Percentiles rank a stretch among this genome's conserved stretches.
Evolutionary conservation across 2,888 invertebrate genomes (phyloP).

Genomic region (Germaria angustata): DNA sequence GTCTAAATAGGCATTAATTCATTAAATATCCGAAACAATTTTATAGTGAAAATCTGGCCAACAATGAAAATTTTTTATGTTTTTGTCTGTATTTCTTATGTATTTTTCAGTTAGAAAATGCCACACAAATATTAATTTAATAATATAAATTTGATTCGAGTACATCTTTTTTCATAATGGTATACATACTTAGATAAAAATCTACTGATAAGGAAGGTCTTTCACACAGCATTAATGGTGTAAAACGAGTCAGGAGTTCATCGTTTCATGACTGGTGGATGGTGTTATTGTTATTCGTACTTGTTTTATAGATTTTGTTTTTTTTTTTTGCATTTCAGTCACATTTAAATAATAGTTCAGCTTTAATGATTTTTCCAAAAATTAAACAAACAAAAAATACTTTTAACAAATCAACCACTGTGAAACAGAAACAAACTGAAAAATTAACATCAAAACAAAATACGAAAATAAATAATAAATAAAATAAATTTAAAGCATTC

Average conservation of each 20-base stretch:
- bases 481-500: conserved; percentile 43
- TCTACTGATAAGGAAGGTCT: conserved; percentile 1
- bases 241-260: background rate
- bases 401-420: conserved; percentile 47
- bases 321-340: conserved; percentile 1
- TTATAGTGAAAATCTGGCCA: too few relatives aligned
- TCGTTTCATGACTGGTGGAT: background rate
- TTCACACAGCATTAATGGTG: conserved; percentile 2
- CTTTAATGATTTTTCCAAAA: conserved; percentile 56
- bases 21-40: too few relatives aligned
- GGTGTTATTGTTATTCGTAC: background rate
- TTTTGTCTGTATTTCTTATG: too few relatives aligned
- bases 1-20: too few relatives aligned
- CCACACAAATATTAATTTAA: too few relatives aligned
- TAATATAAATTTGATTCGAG: too few relatives aligned
- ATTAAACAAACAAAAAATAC: conserved; percentile 8
- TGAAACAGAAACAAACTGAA: conserved; percentile 24
- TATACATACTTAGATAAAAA: background rate
- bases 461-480: conserved; percentile 45
- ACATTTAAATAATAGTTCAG: conserved; percentile 53
- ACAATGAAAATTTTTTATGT: too few relatives aligned
- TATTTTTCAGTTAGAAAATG: too few relatives aligned
- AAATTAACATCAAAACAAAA: conserved; percentile 35
- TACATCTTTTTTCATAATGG: too few relatives aligned
- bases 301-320: background rate